Evolutionary conservation across 2,888 invertebrate genomes (phyloP).

Genomic region (Actias luna): DNA sequence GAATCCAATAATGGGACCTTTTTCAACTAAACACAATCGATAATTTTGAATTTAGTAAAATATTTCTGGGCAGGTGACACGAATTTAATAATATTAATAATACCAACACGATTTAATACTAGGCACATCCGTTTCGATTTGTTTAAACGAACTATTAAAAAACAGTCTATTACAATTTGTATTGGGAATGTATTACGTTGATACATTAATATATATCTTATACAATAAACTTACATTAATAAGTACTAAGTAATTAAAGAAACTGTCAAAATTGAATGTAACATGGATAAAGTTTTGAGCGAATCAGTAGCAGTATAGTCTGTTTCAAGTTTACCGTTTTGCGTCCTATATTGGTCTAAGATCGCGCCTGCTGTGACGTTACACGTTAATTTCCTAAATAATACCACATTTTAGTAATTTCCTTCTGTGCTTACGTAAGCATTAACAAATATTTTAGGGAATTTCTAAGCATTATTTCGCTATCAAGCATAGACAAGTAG

Average conservation of each 20-base stretch:
- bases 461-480: too few relatives aligned
- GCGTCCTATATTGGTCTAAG: too few relatives aligned
- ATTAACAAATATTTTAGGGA: too few relatives aligned
- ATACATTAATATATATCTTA: conserved; percentile 12
- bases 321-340: not conserved
- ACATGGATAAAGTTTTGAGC: not conserved
- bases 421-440: too few relatives aligned
- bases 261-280: not conserved
- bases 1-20: too few relatives aligned
- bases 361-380: too few relatives aligned
- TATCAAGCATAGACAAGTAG: too few relatives aligned
- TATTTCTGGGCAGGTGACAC: not conserved
- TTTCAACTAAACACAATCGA: not conserved
- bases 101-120: not conserved
- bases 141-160: conserved; percentile 3
- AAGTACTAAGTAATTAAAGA: not conserved
- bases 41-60: not conserved
- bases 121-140: not conserved
- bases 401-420: too few relatives aligned
- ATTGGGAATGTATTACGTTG: conserved; percentile 20
- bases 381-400: too few relatives aligned
- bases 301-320: not conserved
- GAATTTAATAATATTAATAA: conserved; percentile 1
- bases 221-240: conserved; percentile 7
- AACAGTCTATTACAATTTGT: conserved; percentile 20